Base-by-base conservation (phyloP, 2,113 vertebrate genomes). In the Hippocampus barbouri region DNA sequence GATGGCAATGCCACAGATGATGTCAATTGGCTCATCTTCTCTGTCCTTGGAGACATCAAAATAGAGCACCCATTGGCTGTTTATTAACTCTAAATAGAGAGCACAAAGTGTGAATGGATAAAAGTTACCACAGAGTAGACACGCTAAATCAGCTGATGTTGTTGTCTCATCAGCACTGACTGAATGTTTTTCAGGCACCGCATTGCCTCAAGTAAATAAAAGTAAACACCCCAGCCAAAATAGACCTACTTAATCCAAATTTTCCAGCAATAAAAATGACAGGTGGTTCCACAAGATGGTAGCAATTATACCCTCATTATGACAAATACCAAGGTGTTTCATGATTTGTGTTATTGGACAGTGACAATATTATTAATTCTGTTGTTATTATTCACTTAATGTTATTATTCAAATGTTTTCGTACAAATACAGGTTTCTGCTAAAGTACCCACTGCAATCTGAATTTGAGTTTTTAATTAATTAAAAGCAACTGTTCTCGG, bases 191-290 rank as follows among this genome's bases (percentile, higher is more conserved):
- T 23, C 51, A 54, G 51, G 15, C 51, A 8, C 20, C 7, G 20
- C 21, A 54, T 56, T 56, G n/a, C 53, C 53, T 62, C 34, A 62
- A 40, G 5, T 21, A 63, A 63, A 63, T 40, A 63, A 63, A 63
- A 63, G 40, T 40, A 63, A 63, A 63, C 34, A 63, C 61, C 10
- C 20, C 4, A 8, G 12, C 34, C 34, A 63, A 38, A 63, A 63
- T 21, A 34, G 38, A 63, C 34, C 10, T 40, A 2, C 16, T 20
- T 38, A 40, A 2, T 10, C 21, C 53, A n/a, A 2, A 40, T 63
- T n/a, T n/a, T 40, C 59, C 27, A 11, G 34, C 18, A 40, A 63
- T 40, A 63, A 0, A 21, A 63, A 63, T 54, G 20, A 54, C 53
- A 54, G 53, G 21, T n/a, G 53, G 20, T 54, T n/a, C 5, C 18